These are phyloP conservation scores for Sesia bembeciformis DNA, from an alignment of 2,888 invertebrate species.

Conservation along the genomic window DNA sequence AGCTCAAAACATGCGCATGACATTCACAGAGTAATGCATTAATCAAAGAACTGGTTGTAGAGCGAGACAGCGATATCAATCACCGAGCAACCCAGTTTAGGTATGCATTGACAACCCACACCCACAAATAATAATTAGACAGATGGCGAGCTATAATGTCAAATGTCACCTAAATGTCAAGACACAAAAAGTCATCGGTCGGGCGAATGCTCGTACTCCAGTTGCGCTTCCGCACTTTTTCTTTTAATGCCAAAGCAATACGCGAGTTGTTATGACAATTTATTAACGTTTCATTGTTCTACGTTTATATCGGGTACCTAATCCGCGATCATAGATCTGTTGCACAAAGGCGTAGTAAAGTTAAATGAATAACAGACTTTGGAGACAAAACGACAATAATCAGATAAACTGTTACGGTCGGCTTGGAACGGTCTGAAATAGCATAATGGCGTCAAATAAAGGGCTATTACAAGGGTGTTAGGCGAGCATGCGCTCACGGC, in stretches of 20 bases:
- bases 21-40: constrained; percentile 46
- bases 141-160: constrained; percentile 56
- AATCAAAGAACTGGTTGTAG: constrained; percentile 44
- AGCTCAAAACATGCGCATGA: constrained; percentile 36
- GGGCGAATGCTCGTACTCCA: constrained; percentile 16
- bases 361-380: constrained; percentile 18
- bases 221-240: constrained; percentile 17
- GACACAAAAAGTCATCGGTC: constrained; percentile 43
- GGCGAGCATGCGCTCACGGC: constrained; percentile 31
- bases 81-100: constrained; percentile 38
- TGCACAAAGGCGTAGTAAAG: background rate
- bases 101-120: constrained; percentile 55
- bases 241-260: background rate
- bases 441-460: constrained; percentile 48
- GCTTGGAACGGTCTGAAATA: constrained; percentile 26
- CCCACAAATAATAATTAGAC: constrained; percentile 65
- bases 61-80: constrained; percentile 33
- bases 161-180: constrained; percentile 67
- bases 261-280: background rate
- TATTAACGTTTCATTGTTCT: background rate
- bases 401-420: constrained; percentile 24
- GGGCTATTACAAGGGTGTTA: constrained; percentile 42
- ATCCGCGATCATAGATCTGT: background rate
- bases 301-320: background rate
- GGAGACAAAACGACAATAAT: constrained; percentile 14